Percentiles rank a stretch among this genome's conserved stretches.
These are phyloP conservation scores for Melanostoma mellinum DNA, from an alignment of 2,888 invertebrate species.

Conservation along the genomic window DNA sequence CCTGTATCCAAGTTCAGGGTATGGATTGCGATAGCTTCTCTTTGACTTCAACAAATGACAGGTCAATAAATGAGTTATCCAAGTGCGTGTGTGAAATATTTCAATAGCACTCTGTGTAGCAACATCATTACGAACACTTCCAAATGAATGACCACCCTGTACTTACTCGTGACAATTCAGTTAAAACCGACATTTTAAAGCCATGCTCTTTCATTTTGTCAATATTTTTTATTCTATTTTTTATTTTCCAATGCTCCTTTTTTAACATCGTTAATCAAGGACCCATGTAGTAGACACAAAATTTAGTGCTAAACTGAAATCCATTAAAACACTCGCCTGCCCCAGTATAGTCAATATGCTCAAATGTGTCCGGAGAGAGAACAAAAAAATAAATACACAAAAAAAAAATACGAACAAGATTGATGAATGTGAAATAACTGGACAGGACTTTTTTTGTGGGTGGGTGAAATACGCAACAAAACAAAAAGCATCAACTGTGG, in stretches of 20 bases:
- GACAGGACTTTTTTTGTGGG: conserved; percentile 20
- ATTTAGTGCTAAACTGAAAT: conserved; percentile 57
- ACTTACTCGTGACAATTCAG: background rate
- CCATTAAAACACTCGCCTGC: conserved; percentile 46
- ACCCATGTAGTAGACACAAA: conserved; percentile 44
- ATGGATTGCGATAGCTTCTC: too few species aligned
- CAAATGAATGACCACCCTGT: conserved; percentile 20
- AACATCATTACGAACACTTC: too few species aligned
- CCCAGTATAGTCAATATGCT: conserved; percentile 36
- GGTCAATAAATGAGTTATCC: too few species aligned
- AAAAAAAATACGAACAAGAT: conserved; percentile 38
- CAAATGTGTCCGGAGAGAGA: conserved; percentile 17
- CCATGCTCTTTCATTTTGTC: background rate
- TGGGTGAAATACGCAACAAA: background rate
- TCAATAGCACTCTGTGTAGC: too few species aligned
- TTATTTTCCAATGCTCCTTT: background rate
- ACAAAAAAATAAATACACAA: background rate
- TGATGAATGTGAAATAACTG: conserved; percentile 55
- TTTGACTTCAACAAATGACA: too few species aligned
- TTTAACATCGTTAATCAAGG: conserved; percentile 50
- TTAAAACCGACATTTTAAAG: conserved; percentile 14
- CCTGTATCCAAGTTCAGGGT: too few species aligned
- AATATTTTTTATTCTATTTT: background rate
- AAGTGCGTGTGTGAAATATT: too few species aligned
- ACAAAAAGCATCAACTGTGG: background rate